Percentiles rank a stretch among this genome's conserved stretches.
phyloP scores from a whole-genome alignment of 2,113 vertebrate species.

The Lamprologus ornatipinnis region DNA sequence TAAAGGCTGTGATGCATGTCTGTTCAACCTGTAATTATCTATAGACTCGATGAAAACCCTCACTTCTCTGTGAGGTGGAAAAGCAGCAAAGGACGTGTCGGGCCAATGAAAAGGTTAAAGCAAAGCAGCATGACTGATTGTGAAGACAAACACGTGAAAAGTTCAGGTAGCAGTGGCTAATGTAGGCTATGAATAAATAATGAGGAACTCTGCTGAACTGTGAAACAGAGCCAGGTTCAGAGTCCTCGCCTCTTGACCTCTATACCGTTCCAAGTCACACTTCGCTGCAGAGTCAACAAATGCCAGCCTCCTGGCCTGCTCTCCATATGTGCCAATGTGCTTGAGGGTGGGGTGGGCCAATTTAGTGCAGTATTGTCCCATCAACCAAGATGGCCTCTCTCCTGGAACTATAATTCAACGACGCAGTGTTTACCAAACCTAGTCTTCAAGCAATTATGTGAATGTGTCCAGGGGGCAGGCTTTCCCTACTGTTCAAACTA shows the following conservation, averaged over 20 bases:
- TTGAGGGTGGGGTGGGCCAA: not conserved
- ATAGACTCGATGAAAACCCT: not conserved
- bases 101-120: not conserved
- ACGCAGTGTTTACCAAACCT: constrained; percentile 58
- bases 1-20: not conserved
- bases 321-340: constrained; percentile 38
- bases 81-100: not conserved
- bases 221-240: constrained; percentile 27
- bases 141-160: not conserved
- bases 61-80: not conserved
- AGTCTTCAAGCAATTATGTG: constrained; percentile 53
- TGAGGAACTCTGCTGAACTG: not conserved
- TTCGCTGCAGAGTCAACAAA: constrained; percentile 54
- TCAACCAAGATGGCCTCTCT: constrained; percentile 26
- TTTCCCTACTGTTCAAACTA: constrained; percentile 49
- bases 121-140: not conserved
- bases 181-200: constrained; percentile 2
- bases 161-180: not conserved
- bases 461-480: constrained; percentile 7
- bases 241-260: constrained; percentile 43
- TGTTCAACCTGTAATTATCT: not conserved
- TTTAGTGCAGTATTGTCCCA: constrained; percentile 25
- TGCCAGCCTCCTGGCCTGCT: constrained; percentile 11
- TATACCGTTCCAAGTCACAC: constrained; percentile 43
- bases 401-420: constrained; percentile 47